A percentile compares a stretch with the other conserved stretches of the same genome.
Conservation (phyloP, 2,888 invertebrate species). For the Phyto melanocephala region DNA sequence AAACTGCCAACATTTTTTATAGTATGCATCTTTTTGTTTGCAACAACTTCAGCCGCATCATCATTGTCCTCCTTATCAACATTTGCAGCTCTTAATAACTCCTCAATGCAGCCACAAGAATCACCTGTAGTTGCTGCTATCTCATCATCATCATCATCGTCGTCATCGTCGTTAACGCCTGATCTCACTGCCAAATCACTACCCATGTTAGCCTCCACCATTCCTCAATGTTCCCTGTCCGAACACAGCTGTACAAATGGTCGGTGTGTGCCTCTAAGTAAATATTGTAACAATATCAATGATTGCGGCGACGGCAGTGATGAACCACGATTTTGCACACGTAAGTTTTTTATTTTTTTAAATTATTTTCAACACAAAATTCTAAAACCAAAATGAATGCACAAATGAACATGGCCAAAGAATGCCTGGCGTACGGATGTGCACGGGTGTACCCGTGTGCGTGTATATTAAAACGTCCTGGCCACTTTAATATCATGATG, state of each 20-base stretch:
- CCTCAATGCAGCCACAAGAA: conserved; percentile 42
- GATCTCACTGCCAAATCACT: conserved; percentile 69
- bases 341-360: conserved; percentile 81
- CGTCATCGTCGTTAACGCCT: conserved; percentile 45
- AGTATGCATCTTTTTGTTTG: conserved; percentile 47
- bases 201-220: conserved; percentile 63
- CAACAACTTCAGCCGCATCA: conserved; percentile 46
- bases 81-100: conserved; percentile 45
- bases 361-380: not conserved
- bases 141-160: conserved; percentile 44
- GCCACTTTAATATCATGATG: not conserved
- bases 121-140: conserved; percentile 56
- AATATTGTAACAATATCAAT: conserved; percentile 88
- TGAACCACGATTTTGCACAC: conserved; percentile 89
- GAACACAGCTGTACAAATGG: conserved; percentile 78
- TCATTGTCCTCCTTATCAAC: conserved; percentile 52
- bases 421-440: not conserved
- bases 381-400: not conserved
- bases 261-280: conserved; percentile 82
- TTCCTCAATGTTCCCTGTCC: conserved; percentile 75
- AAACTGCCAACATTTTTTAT: conserved; percentile 62
- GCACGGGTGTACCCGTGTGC: not conserved
- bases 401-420: not conserved
- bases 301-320: conserved; percentile 90
- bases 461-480: not conserved